These are phyloP conservation scores for Ernsta delagoae DNA, from an alignment of 2,888 invertebrate species.

Conservation along the genomic window DNA sequence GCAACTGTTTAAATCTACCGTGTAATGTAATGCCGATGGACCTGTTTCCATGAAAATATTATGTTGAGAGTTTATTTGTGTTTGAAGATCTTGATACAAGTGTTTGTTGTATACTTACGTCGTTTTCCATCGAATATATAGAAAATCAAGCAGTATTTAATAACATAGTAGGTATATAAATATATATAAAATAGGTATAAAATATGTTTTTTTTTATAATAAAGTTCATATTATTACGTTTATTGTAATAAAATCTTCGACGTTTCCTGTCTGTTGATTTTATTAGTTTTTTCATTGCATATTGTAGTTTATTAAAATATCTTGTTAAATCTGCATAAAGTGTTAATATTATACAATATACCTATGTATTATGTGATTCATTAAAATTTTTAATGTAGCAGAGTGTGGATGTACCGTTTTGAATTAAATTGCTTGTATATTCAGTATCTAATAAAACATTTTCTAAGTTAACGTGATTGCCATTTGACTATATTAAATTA, in stretches of 20 bases:
- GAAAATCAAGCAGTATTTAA: conserved; percentile 19
- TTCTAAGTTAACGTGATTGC: conserved; percentile 26
- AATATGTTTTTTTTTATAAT: conserved; percentile 30
- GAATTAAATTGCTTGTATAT: conserved; percentile 53
- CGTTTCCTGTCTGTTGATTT: conserved; percentile 24
- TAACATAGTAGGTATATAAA: background rate
- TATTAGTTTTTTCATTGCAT: conserved; percentile 46
- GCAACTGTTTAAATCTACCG: background rate
- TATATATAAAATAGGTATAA: too few relatives aligned
- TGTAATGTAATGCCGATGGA: too few relatives aligned
- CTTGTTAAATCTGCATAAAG: conserved; percentile 3
- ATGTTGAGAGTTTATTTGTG: conserved; percentile 55
- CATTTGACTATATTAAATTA: background rate
- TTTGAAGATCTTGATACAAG: conserved; percentile 49
- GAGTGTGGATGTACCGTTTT: conserved; percentile 53
- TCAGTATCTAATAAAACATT: conserved; percentile 45
- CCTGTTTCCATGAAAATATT: conserved; percentile 45
- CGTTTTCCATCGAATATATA: conserved; percentile 41
- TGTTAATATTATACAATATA: conserved; percentile 6
- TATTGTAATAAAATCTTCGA: conserved; percentile 28
- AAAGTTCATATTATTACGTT: conserved; percentile 35
- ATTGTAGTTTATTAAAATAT: conserved; percentile 53
- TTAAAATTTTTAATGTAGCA: conserved; percentile 30
- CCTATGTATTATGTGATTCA: conserved; percentile 27
- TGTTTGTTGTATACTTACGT: conserved; percentile 40